phyloP scores from a whole-genome alignment of 2,113 vertebrate genomes.

The Mustelus asterias region DNA sequence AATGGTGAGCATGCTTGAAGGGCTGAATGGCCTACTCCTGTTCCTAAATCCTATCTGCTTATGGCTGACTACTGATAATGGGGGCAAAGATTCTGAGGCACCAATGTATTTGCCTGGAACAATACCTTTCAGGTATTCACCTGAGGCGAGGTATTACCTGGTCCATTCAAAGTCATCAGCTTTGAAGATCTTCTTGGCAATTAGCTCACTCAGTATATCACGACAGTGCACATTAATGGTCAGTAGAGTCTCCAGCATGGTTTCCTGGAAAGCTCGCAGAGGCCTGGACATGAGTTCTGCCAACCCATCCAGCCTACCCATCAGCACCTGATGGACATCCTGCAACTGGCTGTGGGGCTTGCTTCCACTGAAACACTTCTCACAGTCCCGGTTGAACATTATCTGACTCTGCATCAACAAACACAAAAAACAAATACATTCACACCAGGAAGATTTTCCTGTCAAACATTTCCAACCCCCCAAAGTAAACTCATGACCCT shows the following conservation, averaged over 20 bases:
- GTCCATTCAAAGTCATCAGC: slow-evolving; percentile 57
- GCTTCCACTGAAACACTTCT: slow-evolving; percentile 44
- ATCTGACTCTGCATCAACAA: slow-evolving; percentile 53
- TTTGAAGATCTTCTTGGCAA: slow-evolving; percentile 44
- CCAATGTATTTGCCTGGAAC: neutral
- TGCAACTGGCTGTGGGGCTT: slow-evolving; percentile 43
- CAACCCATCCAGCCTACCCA: slow-evolving; percentile 42
- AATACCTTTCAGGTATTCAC: too few species aligned
- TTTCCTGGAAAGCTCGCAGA: slow-evolving; percentile 43
- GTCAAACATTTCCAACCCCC: neutral
- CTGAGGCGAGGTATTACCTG: slow-evolving; percentile 45
- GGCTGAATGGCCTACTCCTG: too few species aligned
- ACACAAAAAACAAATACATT: slow-evolving; percentile 25
- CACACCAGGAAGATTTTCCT: neutral
- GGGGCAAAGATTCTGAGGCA: neutral
- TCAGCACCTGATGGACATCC: slow-evolving; percentile 36
- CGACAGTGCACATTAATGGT: slow-evolving; percentile 52
- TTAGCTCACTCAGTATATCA: slow-evolving; percentile 46
- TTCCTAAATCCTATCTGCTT: too few species aligned
- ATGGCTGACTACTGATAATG: neutral
- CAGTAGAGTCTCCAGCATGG: slow-evolving; percentile 46
- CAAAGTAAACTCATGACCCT: neutral
- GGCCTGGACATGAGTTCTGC: slow-evolving; percentile 41
- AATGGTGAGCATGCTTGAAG: too few species aligned
- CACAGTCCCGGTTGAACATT: slow-evolving; percentile 54